Percentiles rank a stretch among this genome's conserved stretches.
Evolutionary conservation across 2,888 invertebrate genomes (phyloP).

Genomic region (Fragum fragum): DNA sequence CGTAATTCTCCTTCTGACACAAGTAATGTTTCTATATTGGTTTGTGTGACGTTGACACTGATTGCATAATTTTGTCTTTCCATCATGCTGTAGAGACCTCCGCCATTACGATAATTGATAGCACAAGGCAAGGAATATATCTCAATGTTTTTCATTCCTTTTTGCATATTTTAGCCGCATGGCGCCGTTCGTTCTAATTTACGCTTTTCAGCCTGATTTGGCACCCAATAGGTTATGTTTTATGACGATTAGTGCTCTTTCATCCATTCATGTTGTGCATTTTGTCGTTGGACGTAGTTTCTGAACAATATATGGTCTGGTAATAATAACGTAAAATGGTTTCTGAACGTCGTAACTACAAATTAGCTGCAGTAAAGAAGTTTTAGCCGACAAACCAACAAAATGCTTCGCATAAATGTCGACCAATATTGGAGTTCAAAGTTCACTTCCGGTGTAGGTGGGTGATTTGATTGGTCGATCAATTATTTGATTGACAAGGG

Average conservation of each 20-base stretch:
- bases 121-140: constrained; percentile 56
- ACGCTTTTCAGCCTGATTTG: constrained; percentile 4
- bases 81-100: constrained; percentile 56
- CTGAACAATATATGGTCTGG: too few species aligned
- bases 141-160: constrained; percentile 59
- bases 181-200: constrained; percentile 57
- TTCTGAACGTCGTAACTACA: too few species aligned
- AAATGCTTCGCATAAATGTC: too few species aligned
- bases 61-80: constrained; percentile 60
- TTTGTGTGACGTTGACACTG: constrained; percentile 67
- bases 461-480: too few species aligned
- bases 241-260: neutral
- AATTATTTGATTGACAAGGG: too few species aligned
- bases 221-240: constrained; percentile 3
- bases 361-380: too few species aligned
- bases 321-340: too few species aligned
- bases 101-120: constrained; percentile 66
- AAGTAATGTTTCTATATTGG: constrained; percentile 61
- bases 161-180: constrained; percentile 51
- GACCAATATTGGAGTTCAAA: too few species aligned
- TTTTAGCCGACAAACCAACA: too few species aligned
- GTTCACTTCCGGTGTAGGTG: too few species aligned
- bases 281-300: too few species aligned
- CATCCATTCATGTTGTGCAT: neutral
- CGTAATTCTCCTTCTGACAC: constrained; percentile 42